Percentiles rank a stretch among this genome's conserved stretches.
Evolutionary conservation across 2,888 invertebrate genomes (phyloP).

Genomic region (Eristalinus sepulchralis): DNA sequence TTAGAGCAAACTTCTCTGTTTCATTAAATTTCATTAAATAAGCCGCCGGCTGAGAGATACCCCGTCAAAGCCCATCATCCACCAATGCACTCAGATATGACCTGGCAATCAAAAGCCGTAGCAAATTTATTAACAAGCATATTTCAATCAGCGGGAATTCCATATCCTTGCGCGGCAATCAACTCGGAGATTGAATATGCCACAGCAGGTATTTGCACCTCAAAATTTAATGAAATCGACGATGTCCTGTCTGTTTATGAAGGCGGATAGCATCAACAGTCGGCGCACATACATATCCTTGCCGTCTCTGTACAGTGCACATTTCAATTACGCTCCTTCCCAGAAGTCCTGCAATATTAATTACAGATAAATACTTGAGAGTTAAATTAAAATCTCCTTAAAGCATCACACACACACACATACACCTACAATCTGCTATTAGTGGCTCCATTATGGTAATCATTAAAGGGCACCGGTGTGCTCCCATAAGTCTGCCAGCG

Average conservation of each 20-base stretch:
- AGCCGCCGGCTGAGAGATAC: too few species aligned
- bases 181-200: background rate
- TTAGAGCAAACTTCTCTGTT: too few species aligned
- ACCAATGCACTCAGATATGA: background rate
- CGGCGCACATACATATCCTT: background rate
- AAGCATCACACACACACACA: constrained; percentile 20
- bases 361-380: background rate
- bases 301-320: background rate
- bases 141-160: background rate
- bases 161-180: background rate
- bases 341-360: constrained; percentile 3
- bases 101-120: background rate
- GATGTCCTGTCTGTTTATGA: background rate
- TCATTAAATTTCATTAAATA: background rate
- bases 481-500: constrained; percentile 51
- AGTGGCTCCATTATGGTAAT: constrained; percentile 45
- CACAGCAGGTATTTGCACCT: background rate
- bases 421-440: constrained; percentile 7
- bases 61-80: too few species aligned
- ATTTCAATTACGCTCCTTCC: background rate
- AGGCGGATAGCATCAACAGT: background rate
- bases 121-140: background rate
- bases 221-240: background rate
- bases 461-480: constrained; percentile 33
- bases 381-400: constrained; percentile 37